These are phyloP conservation scores for Saxidomus purpurata DNA, from an alignment of 1,140 invertebrate genomes.

Conservation along the genomic window DNA sequence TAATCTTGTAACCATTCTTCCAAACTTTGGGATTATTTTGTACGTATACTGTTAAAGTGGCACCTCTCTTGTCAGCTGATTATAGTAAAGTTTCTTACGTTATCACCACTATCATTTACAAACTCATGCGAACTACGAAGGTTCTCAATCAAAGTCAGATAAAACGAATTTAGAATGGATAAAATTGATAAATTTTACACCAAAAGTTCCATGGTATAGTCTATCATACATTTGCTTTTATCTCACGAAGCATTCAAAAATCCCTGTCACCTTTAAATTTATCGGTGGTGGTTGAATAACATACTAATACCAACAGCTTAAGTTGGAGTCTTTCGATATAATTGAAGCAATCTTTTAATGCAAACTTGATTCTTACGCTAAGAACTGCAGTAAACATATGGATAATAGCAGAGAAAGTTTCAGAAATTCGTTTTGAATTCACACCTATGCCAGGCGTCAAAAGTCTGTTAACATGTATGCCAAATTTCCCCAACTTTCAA, in stretches of 20 bases:
- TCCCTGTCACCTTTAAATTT: slow-evolving; percentile 56
- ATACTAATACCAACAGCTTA: slow-evolving; percentile 43
- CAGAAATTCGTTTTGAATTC: slow-evolving; percentile 53
- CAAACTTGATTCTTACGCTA: slow-evolving; percentile 41
- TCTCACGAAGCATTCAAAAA: slow-evolving; percentile 24
- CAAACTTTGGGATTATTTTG: slow-evolving; percentile 41
- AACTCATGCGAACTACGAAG: slow-evolving; percentile 33
- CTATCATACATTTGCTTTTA: slow-evolving; percentile 36
- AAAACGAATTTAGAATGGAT: slow-evolving; percentile 56
- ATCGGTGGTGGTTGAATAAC: slow-evolving; percentile 50
- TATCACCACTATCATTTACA: slow-evolving; percentile 47
- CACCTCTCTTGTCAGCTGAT: slow-evolving; percentile 47
- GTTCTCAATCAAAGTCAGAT: slow-evolving; percentile 52
- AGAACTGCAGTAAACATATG: slow-evolving; percentile 27
- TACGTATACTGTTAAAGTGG: slow-evolving; percentile 53
- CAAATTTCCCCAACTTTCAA: slow-evolving; percentile 7
- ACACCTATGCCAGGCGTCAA: slow-evolving; percentile 59
- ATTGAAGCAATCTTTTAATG: slow-evolving; percentile 59
- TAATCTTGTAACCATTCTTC: not conserved
- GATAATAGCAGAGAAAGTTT: slow-evolving; percentile 53
- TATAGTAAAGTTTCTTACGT: slow-evolving; percentile 31
- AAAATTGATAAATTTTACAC: slow-evolving; percentile 68
- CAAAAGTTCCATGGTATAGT: slow-evolving; percentile 51
- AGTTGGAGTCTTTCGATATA: slow-evolving; percentile 35
- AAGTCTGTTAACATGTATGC: slow-evolving; percentile 31